phyloP scores from a whole-genome alignment of 2,797 vertebrate genomes.

The Bovichtus diacanthus region DNA sequence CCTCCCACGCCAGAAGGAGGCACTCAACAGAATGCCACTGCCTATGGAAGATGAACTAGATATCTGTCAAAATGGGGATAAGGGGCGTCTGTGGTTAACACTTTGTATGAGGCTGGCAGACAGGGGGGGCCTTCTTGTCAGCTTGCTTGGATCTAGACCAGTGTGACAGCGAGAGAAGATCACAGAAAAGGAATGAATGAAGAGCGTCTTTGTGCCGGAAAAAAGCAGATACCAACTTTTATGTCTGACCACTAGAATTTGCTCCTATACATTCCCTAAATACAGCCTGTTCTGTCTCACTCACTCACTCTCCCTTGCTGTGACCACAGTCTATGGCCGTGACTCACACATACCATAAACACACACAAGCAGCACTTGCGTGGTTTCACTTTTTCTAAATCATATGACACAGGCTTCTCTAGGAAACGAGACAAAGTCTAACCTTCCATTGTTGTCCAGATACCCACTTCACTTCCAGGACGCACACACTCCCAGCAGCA shows the following conservation, averaged over 20 bases:
- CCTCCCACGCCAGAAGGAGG: conserved; percentile 56
- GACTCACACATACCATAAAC: conserved; percentile 73
- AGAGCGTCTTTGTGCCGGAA: conserved; percentile 75
- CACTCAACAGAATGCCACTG: conserved; percentile 56
- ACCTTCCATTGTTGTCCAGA: conserved; percentile 54
- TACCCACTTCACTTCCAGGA: conserved; percentile 53
- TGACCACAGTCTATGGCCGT: conserved; percentile 45
- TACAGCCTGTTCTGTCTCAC: conserved; percentile 56
- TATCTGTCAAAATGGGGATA: conserved; percentile 70
- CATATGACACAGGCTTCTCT: conserved; percentile 32
- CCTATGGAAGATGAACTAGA: conserved; percentile 65
- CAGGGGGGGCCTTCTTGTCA: conserved; percentile 60
- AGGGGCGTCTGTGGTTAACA: conserved; percentile 71
- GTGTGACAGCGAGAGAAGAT: conserved; percentile 55
- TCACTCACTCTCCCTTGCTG: conserved; percentile 20
- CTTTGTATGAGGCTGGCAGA: conserved; percentile 67
- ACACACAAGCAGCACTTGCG: conserved; percentile 50
- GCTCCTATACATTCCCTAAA: conserved; percentile 62
- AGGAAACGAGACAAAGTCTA: conserved; percentile 64
- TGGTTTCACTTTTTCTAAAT: conserved; percentile 65
- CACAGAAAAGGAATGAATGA: conserved; percentile 67
- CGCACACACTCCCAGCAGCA: conserved; percentile 39
- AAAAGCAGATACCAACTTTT: conserved; percentile 67
- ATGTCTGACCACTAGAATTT: conserved; percentile 53
- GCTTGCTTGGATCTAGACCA: conserved; percentile 61